Conservation (phyloP, 37 sponge, comb jelly and placozoan species). For the Oopsacas minuta region DNA sequence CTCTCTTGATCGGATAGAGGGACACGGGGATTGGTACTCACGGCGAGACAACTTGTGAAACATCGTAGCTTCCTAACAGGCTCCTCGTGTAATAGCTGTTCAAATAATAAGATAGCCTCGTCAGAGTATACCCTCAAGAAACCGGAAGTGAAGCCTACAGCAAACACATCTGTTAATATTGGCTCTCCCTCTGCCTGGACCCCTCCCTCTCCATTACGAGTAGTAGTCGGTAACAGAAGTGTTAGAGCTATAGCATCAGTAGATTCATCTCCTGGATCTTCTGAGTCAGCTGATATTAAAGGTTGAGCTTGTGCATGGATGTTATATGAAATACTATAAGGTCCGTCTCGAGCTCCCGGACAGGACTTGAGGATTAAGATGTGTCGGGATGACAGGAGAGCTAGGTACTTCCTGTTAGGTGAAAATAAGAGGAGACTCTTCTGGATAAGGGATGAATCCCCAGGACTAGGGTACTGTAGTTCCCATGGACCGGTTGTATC, state of each 20-base stretch:
- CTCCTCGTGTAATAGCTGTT: conserved; percentile 30
- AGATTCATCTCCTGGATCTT: background rate
- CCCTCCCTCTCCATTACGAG: background rate
- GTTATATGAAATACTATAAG: background rate
- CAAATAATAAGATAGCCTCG: background rate
- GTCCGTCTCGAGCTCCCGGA: background rate
- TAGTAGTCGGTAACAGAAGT: background rate
- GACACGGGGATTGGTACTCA: background rate
- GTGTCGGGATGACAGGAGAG: background rate
- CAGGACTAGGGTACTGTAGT: background rate
- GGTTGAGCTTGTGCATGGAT: background rate
- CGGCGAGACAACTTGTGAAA: background rate
- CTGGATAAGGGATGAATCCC: background rate
- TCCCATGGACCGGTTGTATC: background rate
- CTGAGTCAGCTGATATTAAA: background rate
- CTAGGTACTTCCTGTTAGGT: background rate
- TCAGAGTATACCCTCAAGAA: conserved; percentile 44
- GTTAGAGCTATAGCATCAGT: background rate
- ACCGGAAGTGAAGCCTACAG: conserved; percentile 65
- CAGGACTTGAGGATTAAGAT: background rate
- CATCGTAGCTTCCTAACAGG: conserved; percentile 27
- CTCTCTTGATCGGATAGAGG: background rate
- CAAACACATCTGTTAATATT: background rate
- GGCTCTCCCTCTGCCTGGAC: background rate
- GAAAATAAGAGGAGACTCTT: background rate